Conservation (phyloP, 2,888 invertebrate genomes). For the Odontocerum albicorne region DNA sequence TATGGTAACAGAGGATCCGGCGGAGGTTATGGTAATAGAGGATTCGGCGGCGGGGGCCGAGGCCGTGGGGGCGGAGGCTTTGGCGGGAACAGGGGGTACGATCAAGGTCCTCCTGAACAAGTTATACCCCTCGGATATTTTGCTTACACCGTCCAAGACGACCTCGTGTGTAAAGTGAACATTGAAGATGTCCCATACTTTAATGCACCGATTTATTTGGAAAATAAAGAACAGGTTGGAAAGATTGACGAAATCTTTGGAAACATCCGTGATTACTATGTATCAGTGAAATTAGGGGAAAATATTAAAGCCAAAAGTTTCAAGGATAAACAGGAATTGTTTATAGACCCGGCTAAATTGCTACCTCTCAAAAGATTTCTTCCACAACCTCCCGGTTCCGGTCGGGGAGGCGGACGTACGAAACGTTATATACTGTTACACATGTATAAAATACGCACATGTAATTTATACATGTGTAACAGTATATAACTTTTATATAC, state of each 20-base stretch:
- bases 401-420: slow-evolving; percentile 60
- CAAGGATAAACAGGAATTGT: slow-evolving; percentile 81
- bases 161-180: slow-evolving; percentile 89
- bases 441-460: too few relatives aligned
- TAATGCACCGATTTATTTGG: slow-evolving; percentile 95
- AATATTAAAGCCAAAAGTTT: slow-evolving; percentile 92
- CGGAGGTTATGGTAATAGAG: too few relatives aligned
- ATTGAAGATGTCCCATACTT: slow-evolving; percentile 97
- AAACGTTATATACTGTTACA: too few relatives aligned
- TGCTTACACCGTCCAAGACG: slow-evolving; percentile 90
- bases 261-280: slow-evolving; percentile 89
- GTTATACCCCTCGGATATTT: slow-evolving; percentile 84
- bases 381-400: slow-evolving; percentile 67
- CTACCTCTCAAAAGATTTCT: slow-evolving; percentile 87
- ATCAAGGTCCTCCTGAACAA: slow-evolving; percentile 76
- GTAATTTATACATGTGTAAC: too few relatives aligned
- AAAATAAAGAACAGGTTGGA: slow-evolving; percentile 96
- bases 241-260: slow-evolving; percentile 99
- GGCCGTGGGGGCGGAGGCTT: slow-evolving; percentile 53
- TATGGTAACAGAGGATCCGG: slow-evolving; percentile 42
- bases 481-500: too few relatives aligned
- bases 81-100: slow-evolving; percentile 59
- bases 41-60: too few relatives aligned
- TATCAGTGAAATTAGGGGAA: slow-evolving; percentile 93
- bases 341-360: slow-evolving; percentile 91